Percentiles rank a stretch among this genome's conserved stretches.
phyloP scores from a whole-genome alignment of 53 echinoderm and acorn worm species.

The Antedon mediterranea region DNA sequence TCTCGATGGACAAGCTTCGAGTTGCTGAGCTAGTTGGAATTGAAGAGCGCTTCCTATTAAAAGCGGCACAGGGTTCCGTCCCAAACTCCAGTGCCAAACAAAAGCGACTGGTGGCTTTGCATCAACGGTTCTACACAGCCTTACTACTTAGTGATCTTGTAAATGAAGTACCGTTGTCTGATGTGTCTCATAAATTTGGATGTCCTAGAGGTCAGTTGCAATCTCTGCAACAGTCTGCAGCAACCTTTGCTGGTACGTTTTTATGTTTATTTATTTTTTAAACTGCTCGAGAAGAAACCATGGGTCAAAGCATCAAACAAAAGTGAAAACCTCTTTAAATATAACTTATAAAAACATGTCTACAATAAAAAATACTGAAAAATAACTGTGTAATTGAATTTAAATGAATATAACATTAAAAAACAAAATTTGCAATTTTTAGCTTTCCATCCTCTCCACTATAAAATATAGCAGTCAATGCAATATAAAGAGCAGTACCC shows the following conservation, averaged over 20 bases:
- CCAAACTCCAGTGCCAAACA: conserved; percentile 44
- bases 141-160: conserved; percentile 72
- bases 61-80: conserved; percentile 55
- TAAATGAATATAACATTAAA: too few relatives aligned
- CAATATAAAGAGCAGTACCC: too few relatives aligned
- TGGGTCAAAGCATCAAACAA: too few relatives aligned
- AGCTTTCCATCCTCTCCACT: too few relatives aligned
- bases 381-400: too few relatives aligned
- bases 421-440: too few relatives aligned
- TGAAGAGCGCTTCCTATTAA: conserved; percentile 86
- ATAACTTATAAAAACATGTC: too few relatives aligned
- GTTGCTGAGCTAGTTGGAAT: conserved; percentile 91
- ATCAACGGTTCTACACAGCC: conserved; percentile 85
- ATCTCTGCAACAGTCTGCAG: conserved; percentile 81
- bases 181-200: conserved; percentile 58
- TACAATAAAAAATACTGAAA: too few relatives aligned
- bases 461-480: too few relatives aligned
- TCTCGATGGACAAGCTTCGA: conserved; percentile 63
- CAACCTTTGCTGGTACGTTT: conserved; percentile 85
- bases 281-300: too few relatives aligned
- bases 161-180: conserved; percentile 64
- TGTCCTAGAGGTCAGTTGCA: conserved; percentile 83
- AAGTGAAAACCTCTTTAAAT: too few relatives aligned
- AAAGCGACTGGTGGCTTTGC: conserved; percentile 58
- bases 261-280: too few relatives aligned